Evolutionary conservation across 92 coral and sea anemone species (phyloP), one percentile per base, ranked within the genome.

Genomic region (Actinernus sp.): DNA sequence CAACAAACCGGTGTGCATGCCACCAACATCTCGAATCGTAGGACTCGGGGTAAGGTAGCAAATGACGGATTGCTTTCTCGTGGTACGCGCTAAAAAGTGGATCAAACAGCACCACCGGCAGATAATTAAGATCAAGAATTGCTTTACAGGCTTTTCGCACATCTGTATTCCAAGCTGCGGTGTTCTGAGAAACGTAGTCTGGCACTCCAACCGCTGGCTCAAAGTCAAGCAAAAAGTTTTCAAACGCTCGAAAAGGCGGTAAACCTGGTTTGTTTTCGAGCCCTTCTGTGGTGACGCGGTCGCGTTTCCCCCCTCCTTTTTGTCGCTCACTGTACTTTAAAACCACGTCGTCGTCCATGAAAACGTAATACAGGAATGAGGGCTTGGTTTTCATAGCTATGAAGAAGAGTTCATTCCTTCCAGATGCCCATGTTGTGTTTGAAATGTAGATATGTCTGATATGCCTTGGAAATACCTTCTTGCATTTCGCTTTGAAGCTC

Each of bases 121-220:
- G 29, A 1, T 44, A 53, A 3, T 58, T 22, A 19, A 61, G 3
- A 41, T 29, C 46, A 14, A 66, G 63, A 6, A 20, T 54, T 13
- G 45, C 56, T 2, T 31, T 49, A 43, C 87, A 80, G 20, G 52
- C 40, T n/a, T 0, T 23, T n/a, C 64, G 64, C 25, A 83, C 71
- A 19, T 34, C 54, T 43, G 29, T 24, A 12, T 56, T 50, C 2
- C 33, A 22, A 11, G 24, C 25, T 0, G 36, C 71, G 0, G 58
- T 70, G 14, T 40, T 16, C 13, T 56, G 63, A 22, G 44, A 41
- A 0, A 1, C 0, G 48, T 76, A 37, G 51, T 71, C 52, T 4
- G 61, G 31, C 17, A 71, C 38, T 2, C 85, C 90, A 1, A 84
- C 74, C 34, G 71, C 90, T 1, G 90, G 90, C 8, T 84, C 76